Conservation (phyloP, 2,797 vertebrate genomes). For the Gila robusta region DNA sequence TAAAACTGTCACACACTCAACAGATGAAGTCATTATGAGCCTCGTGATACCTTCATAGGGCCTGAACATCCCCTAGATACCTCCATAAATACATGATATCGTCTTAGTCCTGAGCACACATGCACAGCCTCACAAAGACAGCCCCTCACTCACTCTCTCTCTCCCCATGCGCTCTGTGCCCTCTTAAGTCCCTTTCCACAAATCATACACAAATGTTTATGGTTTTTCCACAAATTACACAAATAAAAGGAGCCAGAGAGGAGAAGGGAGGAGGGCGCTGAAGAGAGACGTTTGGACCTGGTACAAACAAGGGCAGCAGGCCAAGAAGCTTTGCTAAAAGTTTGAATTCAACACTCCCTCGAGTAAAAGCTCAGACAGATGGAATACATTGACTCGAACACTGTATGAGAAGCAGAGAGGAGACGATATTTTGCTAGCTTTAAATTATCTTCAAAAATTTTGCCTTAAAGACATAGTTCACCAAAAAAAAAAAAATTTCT, state of each 20-base stretch:
- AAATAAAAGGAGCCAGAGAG: slow-evolving; percentile 69
- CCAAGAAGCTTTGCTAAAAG: slow-evolving; percentile 63
- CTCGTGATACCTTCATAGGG: slow-evolving; percentile 35
- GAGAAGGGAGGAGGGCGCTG: slow-evolving; percentile 42
- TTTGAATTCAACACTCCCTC: slow-evolving; percentile 62
- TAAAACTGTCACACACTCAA: slow-evolving; percentile 37
- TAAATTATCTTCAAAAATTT: neutral
- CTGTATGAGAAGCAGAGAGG: slow-evolving; percentile 65
- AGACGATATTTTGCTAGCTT: slow-evolving; percentile 53
- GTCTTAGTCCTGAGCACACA: slow-evolving; percentile 26
- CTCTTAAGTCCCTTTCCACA: slow-evolving; percentile 65
- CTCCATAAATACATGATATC: slow-evolving; percentile 52
- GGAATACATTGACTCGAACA: slow-evolving; percentile 76
- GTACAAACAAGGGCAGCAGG: slow-evolving; percentile 52
- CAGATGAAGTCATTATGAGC: slow-evolving; percentile 41
- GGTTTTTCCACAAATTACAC: slow-evolving; percentile 78
- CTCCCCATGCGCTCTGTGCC: slow-evolving; percentile 28
- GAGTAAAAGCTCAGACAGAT: slow-evolving; percentile 74
- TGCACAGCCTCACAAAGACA: neutral
- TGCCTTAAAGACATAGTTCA: neutral
- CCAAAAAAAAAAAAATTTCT: neutral
- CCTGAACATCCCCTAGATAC: slow-evolving; percentile 27
- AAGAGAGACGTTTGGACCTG: slow-evolving; percentile 59
- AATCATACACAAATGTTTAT: slow-evolving; percentile 78
- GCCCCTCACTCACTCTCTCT: slow-evolving; percentile 4